Conservation (phyloP, 2,888 invertebrate species). For the Antheraea assamensis region DNA sequence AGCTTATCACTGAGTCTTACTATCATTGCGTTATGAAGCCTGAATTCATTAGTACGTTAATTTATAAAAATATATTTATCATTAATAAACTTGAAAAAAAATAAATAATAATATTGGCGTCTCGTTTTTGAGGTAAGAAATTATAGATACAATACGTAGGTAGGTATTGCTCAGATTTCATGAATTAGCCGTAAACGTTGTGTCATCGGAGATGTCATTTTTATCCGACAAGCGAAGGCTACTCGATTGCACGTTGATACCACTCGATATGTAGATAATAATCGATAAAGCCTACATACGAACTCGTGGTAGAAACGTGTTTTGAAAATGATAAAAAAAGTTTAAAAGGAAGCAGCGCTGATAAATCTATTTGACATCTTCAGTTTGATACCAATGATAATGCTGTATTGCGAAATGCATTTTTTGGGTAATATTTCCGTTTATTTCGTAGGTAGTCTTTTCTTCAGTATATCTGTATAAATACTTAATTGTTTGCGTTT, state of each 20-base stretch:
- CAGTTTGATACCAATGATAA: background rate
- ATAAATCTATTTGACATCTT: background rate
- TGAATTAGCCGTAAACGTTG: background rate
- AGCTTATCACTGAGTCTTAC: no score
- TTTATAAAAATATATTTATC: no score
- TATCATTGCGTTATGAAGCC: no score
- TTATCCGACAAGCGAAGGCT: slow-evolving; percentile 33
- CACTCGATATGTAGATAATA: slow-evolving; percentile 23
- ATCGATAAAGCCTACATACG: slow-evolving; percentile 25
- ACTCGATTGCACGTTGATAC: slow-evolving; percentile 25
- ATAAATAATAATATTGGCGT: no score
- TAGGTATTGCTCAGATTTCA: background rate
- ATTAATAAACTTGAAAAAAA: no score
- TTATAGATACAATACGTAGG: no score
- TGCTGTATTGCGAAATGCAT: background rate
- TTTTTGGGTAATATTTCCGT: no score
- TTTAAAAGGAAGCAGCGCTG: background rate
- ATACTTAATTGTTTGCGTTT: no score
- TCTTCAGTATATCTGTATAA: no score
- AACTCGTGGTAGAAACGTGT: slow-evolving; percentile 21
- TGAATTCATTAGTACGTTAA: no score
- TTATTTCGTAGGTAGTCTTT: no score
- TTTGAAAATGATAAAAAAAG: background rate
- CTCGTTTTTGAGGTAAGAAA: no score
- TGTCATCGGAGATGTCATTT: slow-evolving; percentile 13